Evolutionary conservation across 1,140 invertebrate species (phyloP).

Genomic region (Bilobella aurantiaca): DNA sequence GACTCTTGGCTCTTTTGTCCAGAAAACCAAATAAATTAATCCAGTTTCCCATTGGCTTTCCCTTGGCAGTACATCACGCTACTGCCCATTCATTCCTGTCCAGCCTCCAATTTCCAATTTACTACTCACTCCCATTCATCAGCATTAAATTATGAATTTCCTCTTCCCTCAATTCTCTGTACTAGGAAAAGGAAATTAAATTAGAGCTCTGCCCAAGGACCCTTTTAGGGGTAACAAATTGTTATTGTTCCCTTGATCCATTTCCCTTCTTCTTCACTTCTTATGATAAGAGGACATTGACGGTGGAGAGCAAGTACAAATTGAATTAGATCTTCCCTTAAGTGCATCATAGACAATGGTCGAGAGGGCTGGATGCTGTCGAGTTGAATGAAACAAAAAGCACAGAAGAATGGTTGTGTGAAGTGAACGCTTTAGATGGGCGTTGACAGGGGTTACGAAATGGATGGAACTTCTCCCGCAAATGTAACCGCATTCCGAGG

Average conservation of each 20-base stretch:
- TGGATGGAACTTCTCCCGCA: background rate
- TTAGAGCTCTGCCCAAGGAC: background rate
- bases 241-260: background rate
- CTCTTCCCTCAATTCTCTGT: background rate
- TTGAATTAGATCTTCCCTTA: background rate
- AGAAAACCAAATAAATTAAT: too few relatives aligned
- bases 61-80: background rate
- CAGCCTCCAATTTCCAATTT: background rate
- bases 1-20: too few relatives aligned
- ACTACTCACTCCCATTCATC: background rate
- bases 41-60: background rate
- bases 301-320: background rate
- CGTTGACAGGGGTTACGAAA: background rate
- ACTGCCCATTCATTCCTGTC: background rate
- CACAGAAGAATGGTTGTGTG: background rate
- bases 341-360: too few relatives aligned
- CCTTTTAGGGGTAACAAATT: background rate
- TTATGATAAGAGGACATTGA: background rate
- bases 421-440: background rate
- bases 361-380: too few relatives aligned
- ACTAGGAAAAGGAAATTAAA: background rate
- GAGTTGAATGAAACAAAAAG: background rate
- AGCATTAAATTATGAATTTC: conserved; percentile 4
- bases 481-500: conserved; percentile 1
- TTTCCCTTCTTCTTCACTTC: too few relatives aligned